These are phyloP conservation scores for Drosophila emarginata DNA, from an alignment of 2,888 invertebrate species.

Conservation along the genomic window DNA sequence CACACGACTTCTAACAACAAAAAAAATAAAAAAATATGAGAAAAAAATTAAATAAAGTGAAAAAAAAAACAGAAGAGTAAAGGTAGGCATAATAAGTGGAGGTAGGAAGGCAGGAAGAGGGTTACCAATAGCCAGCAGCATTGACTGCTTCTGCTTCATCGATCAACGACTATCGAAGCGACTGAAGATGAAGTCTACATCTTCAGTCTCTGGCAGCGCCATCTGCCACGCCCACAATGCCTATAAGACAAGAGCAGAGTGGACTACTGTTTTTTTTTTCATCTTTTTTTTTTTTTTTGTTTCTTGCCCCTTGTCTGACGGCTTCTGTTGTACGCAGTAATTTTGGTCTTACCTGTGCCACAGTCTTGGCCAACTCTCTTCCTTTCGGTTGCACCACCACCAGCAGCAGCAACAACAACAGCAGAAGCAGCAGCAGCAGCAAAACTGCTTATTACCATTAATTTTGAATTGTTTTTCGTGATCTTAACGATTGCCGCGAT, in stretches of 20 bases:
- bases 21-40: constrained; percentile 27
- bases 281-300: constrained; percentile 20
- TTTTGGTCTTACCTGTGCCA: constrained; percentile 65
- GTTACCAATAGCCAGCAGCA: constrained; percentile 39
- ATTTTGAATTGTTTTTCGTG: constrained; percentile 82
- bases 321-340: constrained; percentile 83
- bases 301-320: constrained; percentile 68
- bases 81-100: background rate
- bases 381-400: constrained; percentile 12
- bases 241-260: constrained; percentile 61
- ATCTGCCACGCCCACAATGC: constrained; percentile 25
- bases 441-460: constrained; percentile 82
- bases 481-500: constrained; percentile 82
- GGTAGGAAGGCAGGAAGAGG: background rate
- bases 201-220: background rate
- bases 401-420: constrained; percentile 30
- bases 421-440: constrained; percentile 10
- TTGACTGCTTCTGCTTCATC: constrained; percentile 59
- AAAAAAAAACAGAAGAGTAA: constrained; percentile 13
- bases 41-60: constrained; percentile 18
- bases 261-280: constrained; percentile 24
- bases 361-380: constrained; percentile 23
- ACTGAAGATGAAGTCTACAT: constrained; percentile 27
- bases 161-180: constrained; percentile 37
- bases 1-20: constrained; percentile 58